phyloP scores from a whole-genome alignment of 1,140 invertebrate genomes.

The Drosophila bifasciata region DNA sequence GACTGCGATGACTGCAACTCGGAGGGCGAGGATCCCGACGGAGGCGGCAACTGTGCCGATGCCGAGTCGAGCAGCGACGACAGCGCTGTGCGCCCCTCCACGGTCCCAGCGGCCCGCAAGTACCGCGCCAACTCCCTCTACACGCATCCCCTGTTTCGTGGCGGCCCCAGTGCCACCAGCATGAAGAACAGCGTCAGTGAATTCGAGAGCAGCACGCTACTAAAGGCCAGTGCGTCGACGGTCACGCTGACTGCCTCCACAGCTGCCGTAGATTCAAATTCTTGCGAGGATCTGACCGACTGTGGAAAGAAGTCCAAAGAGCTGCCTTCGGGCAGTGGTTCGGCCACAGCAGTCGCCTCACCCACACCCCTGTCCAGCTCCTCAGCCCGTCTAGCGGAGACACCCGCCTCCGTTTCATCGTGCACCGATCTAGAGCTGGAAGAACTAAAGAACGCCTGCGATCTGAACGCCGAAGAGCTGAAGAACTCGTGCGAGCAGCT shows the following conservation, averaged over 20 bases:
- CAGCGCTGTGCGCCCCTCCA: conserved; percentile 62
- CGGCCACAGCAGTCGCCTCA: conserved; percentile 29
- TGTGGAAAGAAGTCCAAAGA: conserved; percentile 51
- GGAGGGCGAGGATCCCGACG: conserved; percentile 73
- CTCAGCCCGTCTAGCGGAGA: conserved; percentile 35
- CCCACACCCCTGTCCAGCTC: conserved; percentile 26
- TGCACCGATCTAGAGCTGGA: conserved; percentile 61
- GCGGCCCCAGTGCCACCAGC: conserved; percentile 53
- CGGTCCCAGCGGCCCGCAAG: conserved; percentile 65
- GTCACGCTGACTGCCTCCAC: conserved; percentile 47
- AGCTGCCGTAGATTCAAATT: conserved; percentile 33
- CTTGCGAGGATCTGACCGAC: conserved; percentile 57
- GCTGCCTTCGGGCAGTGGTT: conserved; percentile 21
- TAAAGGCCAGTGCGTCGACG: conserved; percentile 49
- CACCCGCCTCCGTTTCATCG: conserved; percentile 49
- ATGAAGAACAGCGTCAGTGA: conserved; percentile 59
- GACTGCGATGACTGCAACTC: conserved; percentile 73
- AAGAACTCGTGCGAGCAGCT: conserved; percentile 67
- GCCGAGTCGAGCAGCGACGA: conserved; percentile 82
- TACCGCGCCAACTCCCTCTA: conserved; percentile 80
- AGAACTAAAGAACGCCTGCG: conserved; percentile 59
- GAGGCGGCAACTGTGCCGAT: conserved; percentile 77
- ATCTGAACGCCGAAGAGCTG: conserved; percentile 39
- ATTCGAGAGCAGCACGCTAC: conserved; percentile 26
- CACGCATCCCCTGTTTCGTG: conserved; percentile 66